Evolutionary conservation across 2,113 vertebrate species (phyloP).

Genomic region (Oophaga pumilio): DNA sequence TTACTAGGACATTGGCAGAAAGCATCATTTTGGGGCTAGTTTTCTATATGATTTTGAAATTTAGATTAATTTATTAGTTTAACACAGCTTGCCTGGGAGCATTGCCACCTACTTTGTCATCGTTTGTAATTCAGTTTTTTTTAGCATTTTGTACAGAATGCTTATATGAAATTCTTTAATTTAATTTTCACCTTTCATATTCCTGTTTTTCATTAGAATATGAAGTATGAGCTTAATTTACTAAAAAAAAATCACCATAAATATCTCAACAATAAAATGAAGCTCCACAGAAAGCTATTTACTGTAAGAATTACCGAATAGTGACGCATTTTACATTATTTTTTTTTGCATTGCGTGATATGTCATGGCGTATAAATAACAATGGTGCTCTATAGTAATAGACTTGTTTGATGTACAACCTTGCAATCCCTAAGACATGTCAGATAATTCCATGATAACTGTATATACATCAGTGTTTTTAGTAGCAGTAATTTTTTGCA

Average conservation of each 20-base stretch:
- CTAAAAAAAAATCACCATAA: too few relatives aligned
- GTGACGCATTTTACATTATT: too few relatives aligned
- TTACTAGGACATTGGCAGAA: not conserved
- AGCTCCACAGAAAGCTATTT: too few relatives aligned
- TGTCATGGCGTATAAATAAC: not conserved
- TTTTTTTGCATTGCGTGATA: too few relatives aligned
- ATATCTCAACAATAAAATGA: too few relatives aligned
- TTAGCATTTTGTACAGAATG: not conserved
- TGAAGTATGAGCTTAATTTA: too few relatives aligned
- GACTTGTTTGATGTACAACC: not conserved
- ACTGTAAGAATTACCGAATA: too few relatives aligned
- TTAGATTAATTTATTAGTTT: not conserved
- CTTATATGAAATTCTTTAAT: not conserved
- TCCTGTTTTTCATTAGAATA: too few relatives aligned
- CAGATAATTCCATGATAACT: not conserved
- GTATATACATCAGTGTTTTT: not conserved
- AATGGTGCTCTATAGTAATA: not conserved
- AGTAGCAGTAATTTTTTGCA: not conserved
- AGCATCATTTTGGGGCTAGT: not conserved
- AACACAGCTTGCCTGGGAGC: not conserved
- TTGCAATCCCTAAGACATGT: not conserved
- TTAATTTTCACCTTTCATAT: too few relatives aligned
- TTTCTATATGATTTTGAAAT: not conserved
- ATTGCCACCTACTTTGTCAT: not conserved
- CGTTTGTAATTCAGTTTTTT: not conserved